Conservation (phyloP, 53 echinoderm and acorn worm species). For the Paracentrotus lividus region DNA sequence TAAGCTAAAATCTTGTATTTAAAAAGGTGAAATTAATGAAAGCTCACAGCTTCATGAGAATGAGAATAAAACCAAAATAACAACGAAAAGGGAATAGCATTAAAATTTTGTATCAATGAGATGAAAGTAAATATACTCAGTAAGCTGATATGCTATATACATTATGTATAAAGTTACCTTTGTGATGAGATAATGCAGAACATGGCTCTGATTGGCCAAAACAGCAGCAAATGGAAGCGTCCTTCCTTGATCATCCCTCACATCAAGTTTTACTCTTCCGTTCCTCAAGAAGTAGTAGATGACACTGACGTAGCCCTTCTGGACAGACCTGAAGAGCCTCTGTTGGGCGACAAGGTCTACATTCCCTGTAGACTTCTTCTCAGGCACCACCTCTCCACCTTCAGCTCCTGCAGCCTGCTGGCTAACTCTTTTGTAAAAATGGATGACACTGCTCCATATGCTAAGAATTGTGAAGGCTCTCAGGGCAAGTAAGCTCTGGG, state of each 20-base stretch:
- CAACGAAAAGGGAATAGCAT: no score
- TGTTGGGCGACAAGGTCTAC: not conserved
- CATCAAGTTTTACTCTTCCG: slow-evolving; percentile 69
- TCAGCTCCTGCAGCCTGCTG: not conserved
- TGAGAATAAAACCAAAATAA: no score
- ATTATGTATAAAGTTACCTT: slow-evolving; percentile 77
- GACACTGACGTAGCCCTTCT: slow-evolving; percentile 89
- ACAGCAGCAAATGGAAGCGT: slow-evolving; percentile 89
- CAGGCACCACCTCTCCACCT: not conserved
- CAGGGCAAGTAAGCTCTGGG: slow-evolving; percentile 88
- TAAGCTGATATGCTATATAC: no score
- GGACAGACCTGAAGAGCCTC: slow-evolving; percentile 86
- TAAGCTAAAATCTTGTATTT: no score
- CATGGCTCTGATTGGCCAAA: slow-evolving; percentile 85
- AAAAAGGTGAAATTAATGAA: no score
- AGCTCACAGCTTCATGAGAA: no score
- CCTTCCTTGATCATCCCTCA: slow-evolving; percentile 77
- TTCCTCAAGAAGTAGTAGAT: slow-evolving; percentile 85
- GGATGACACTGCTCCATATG: slow-evolving; percentile 87
- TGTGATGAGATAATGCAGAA: slow-evolving; percentile 87
- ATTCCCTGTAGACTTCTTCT: not conserved
- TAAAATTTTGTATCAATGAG: no score
- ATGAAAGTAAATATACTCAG: no score
- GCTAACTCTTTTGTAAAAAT: slow-evolving; percentile 80
- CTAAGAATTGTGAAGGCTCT: slow-evolving; percentile 89